Percentiles rank a stretch among this genome's conserved stretches.
Conservation (phyloP, 2,113 vertebrate species). For the Rynchops niger region DNA sequence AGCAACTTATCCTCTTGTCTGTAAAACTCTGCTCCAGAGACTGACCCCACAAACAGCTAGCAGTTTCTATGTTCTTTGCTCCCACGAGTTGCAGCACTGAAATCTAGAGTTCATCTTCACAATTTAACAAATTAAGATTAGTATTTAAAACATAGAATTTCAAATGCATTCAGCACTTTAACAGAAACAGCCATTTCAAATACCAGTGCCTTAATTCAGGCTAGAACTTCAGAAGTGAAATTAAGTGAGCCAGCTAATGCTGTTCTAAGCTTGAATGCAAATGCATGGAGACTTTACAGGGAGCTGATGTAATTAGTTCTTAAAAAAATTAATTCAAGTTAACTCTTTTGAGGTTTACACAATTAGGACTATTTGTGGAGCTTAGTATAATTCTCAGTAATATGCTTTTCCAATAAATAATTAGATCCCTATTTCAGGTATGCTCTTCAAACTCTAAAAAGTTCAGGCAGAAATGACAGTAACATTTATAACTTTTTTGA, state of each 20-base stretch:
- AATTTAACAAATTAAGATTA: neutral
- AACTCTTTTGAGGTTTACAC: neutral
- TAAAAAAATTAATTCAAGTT: neutral
- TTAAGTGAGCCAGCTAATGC: neutral
- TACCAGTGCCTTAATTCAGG: neutral
- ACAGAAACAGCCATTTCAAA: neutral
- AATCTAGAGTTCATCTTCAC: neutral
- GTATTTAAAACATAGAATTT: neutral
- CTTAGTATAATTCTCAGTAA: neutral
- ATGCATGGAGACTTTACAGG: neutral
- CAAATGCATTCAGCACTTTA: neutral
- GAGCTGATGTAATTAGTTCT: neutral
- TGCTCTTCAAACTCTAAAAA: neutral
- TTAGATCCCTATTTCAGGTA: neutral
- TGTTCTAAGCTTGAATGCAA: neutral
- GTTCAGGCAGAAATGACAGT: neutral
- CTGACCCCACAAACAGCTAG: neutral
- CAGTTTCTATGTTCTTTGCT: neutral
- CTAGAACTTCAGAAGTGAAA: neutral
- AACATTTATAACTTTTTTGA: neutral
- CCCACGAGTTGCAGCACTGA: neutral
- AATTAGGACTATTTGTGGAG: neutral
- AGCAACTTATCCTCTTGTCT: neutral
- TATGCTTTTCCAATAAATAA: neutral
- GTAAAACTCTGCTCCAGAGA: neutral